Percentiles rank a stretch among this genome's conserved stretches.
Evolutionary conservation across 2,797 vertebrate genomes (phyloP).

Genomic region (Pseudopleuronectes americanus): DNA sequence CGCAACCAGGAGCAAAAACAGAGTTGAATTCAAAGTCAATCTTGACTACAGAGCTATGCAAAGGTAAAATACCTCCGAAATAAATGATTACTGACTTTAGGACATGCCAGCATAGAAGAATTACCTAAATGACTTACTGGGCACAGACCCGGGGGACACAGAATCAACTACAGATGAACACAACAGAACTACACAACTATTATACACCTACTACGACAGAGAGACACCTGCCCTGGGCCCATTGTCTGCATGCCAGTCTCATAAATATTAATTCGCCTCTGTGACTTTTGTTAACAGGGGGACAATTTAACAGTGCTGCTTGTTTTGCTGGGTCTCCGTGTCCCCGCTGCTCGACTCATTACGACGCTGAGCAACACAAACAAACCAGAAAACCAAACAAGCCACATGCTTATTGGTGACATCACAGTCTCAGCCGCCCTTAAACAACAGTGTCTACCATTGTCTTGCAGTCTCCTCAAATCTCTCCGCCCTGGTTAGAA

Average conservation of each 20-base stretch:
- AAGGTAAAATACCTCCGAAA: background rate
- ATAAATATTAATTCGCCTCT: slow-evolving; percentile 1
- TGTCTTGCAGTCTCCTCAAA: slow-evolving; percentile 10
- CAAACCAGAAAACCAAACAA: slow-evolving; percentile 20
- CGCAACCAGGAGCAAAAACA: too few relatives aligned
- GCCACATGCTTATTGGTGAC: slow-evolving; percentile 1
- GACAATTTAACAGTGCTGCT: background rate
- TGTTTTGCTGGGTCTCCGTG: background rate
- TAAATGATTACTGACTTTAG: slow-evolving; percentile 11
- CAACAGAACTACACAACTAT: background rate
- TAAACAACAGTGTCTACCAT: slow-evolving; percentile 6
- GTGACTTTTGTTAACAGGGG: background rate
- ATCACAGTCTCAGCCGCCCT: slow-evolving; percentile 10
- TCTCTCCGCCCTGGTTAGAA: background rate
- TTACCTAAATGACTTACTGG: background rate
- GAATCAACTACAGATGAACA: too few relatives aligned
- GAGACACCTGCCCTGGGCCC: background rate
- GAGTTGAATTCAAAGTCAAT: too few relatives aligned
- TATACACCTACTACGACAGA: too few relatives aligned
- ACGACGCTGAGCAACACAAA: background rate
- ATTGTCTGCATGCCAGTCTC: background rate
- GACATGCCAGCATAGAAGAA: background rate
- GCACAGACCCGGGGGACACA: background rate
- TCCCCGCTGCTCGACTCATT: background rate
- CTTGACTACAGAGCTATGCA: too few relatives aligned